phyloP scores from a whole-genome alignment of 2,113 vertebrate genomes.

The Lophotis ruficrista region DNA sequence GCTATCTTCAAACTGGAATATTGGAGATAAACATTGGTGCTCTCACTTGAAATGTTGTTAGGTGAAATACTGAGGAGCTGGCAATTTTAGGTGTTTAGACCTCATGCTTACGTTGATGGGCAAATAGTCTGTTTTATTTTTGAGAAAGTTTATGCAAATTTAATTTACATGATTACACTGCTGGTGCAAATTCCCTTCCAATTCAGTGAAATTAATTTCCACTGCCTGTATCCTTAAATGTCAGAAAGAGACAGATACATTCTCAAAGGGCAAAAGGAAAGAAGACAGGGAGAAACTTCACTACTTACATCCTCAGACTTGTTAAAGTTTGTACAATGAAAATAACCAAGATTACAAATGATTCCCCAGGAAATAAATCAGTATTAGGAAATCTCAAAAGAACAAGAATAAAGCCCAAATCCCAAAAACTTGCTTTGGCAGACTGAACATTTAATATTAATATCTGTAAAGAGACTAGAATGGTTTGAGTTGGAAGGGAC shows the following conservation, averaged over 20 bases:
- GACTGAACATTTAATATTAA: not conserved
- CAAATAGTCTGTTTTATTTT: not conserved
- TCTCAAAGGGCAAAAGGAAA: not conserved
- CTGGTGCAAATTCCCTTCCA: not conserved
- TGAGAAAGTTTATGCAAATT: not conserved
- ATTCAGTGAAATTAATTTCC: not conserved
- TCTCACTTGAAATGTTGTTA: not conserved
- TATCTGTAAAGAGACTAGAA: not conserved
- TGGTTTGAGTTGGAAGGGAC: not conserved
- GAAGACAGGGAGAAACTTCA: not conserved
- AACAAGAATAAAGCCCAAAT: not conserved
- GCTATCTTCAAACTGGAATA: not conserved
- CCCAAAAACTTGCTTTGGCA: fast-evolving
- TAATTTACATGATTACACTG: not conserved
- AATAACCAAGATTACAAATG: not conserved
- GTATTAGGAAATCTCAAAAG: not conserved
- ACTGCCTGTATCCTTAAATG: not conserved
- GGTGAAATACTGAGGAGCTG: not conserved
- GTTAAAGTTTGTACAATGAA: not conserved
- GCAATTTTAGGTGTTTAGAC: not conserved
- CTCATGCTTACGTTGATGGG: not conserved
- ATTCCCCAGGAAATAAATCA: not conserved
- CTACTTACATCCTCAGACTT: not conserved
- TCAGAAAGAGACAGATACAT: not conserved
- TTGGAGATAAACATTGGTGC: not conserved